Conservation (phyloP, 2,797 vertebrate genomes). For the Kryptopterus vitreolus region DNA sequence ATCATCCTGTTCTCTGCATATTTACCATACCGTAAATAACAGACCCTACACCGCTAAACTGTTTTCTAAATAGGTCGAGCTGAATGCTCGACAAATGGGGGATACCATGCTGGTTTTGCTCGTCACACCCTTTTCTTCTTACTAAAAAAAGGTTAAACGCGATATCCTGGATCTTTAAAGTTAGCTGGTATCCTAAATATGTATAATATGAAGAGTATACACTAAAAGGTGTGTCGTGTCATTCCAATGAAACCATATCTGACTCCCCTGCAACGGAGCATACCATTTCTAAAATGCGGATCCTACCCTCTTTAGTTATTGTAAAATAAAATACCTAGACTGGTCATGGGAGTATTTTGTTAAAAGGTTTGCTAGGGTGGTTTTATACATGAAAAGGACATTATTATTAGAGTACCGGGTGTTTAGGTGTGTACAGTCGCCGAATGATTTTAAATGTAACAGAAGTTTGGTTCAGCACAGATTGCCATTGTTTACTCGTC, state of each 20-base stretch:
- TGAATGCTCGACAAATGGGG: background rate
- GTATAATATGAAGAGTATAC: background rate
- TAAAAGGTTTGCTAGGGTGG: background rate
- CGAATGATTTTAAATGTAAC: background rate
- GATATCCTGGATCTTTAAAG: background rate
- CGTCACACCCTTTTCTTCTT: background rate
- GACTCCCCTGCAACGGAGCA: background rate
- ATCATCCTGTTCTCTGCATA: background rate
- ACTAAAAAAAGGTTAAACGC: background rate
- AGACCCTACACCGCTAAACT: background rate
- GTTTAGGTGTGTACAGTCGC: background rate
- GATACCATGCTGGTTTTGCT: background rate
- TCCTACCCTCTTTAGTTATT: background rate
- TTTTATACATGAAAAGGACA: background rate
- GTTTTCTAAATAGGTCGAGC: background rate
- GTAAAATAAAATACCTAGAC: background rate
- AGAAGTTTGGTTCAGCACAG: background rate
- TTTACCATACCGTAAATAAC: background rate
- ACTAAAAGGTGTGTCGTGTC: background rate
- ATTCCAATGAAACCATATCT: no score
- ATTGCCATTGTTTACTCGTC: background rate
- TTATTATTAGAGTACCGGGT: background rate
- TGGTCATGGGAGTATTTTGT: no score
- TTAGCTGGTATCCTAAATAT: background rate
- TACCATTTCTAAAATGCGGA: background rate